Evolutionary conservation across 1,140 invertebrate species (phyloP), one percentile per base, ranked within the genome.

Genomic region (Diorhabda sublineata): DNA sequence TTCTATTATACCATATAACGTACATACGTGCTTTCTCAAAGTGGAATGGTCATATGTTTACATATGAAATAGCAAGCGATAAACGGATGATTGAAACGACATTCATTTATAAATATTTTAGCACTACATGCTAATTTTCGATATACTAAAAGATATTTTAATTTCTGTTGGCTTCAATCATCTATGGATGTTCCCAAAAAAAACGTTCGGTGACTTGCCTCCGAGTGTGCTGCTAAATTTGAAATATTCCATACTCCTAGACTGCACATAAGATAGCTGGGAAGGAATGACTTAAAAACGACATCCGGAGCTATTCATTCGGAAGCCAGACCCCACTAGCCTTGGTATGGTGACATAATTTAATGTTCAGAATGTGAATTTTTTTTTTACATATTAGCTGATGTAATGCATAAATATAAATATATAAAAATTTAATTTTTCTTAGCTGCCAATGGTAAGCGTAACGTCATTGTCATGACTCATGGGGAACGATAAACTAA

Each of bases 401-500:
- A 62, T 8, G 61, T 43, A 62, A 43, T 42, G 61, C 11, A 43
- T 62, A 43, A 11, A 62, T 62, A 62, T 62, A 4, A 43, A 62
- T 62, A 43, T 26, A 59, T 59, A 64, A 69, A 62, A 69, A 59
- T 62, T 61, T 69, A 69, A 57, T 11, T 11, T 11, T 11, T 11
- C 11, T 11, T 11, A 11, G 11, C 62, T 64, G 42, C 52, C 59
- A 69, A 69, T 42, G 68, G 61, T 59, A 69, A 58, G 47, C 59
- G 60, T 9, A 61, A 69, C 59, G 68, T 69, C 47, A 3, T 57
- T 57, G 45, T 44, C 11, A 63, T 69, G 60, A 56, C 61, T 63
- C 63, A 60, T 63, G 47, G 60, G 8, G 60, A 68, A 68, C 44
- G 45, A 62, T 45, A 42, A 8, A 63, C 62, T 69, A 66, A 64